Evolutionary conservation across 1,140 invertebrate species (phyloP).

Genomic region (Zophobas atratus): DNA sequence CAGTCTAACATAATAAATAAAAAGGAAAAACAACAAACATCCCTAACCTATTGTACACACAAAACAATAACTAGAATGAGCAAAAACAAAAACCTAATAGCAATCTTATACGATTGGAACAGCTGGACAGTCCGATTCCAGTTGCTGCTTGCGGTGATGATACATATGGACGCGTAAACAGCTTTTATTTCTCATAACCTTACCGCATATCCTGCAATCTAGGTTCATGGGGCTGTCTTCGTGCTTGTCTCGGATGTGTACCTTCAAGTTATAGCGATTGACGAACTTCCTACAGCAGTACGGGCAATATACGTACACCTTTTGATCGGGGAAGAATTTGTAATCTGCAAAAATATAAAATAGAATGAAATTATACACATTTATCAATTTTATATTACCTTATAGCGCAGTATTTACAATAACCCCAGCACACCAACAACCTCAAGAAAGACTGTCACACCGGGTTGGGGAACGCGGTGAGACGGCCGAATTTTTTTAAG

Average conservation of each 20-base stretch:
- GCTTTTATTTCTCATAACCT: slow-evolving; percentile 73
- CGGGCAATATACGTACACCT: slow-evolving; percentile 72
- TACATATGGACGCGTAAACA: slow-evolving; percentile 75
- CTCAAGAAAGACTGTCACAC: slow-evolving; percentile 31
- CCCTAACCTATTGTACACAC: slow-evolving; percentile 4
- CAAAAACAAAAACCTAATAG: background rate
- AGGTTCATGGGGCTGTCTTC: slow-evolving; percentile 68
- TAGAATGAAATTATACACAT: slow-evolving; percentile 33
- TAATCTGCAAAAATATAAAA: slow-evolving; percentile 57
- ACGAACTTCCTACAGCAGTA: slow-evolving; percentile 74
- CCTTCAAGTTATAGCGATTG: slow-evolving; percentile 75
- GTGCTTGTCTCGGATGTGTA: slow-evolving; percentile 75
- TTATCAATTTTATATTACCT: slow-evolving; percentile 35
- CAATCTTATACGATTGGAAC: slow-evolving; percentile 14
- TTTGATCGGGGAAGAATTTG: slow-evolving; percentile 65
- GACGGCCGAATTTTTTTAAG: slow-evolving; percentile 2
- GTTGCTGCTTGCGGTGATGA: slow-evolving; percentile 72
- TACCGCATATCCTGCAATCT: slow-evolving; percentile 73
- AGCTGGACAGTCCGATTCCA: slow-evolving; percentile 15
- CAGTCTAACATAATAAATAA: slow-evolving; percentile 30
- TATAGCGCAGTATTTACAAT: slow-evolving; percentile 30
- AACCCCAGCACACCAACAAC: slow-evolving; percentile 40
- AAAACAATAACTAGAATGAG: slow-evolving; percentile 10
- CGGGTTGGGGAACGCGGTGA: slow-evolving; percentile 18
- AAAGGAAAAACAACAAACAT: slow-evolving; percentile 14